Conservation (phyloP, 2,888 invertebrate genomes). For the Mesodorylaimus sp. region DNA sequence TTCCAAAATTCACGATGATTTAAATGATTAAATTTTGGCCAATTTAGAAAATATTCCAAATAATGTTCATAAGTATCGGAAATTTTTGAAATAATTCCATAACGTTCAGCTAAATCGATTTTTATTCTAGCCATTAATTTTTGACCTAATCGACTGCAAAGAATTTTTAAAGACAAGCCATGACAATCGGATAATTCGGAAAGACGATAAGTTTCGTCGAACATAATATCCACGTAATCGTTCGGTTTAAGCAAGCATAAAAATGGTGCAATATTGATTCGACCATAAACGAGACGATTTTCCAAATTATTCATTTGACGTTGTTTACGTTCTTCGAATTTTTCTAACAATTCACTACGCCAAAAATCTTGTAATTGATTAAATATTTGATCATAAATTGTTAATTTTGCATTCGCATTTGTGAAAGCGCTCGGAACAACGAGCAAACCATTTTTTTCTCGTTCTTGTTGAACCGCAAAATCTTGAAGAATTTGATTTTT, state of each 20-base stretch:
- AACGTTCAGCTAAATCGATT: too few relatives aligned
- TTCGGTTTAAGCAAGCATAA: not conserved
- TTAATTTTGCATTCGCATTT: not conserved
- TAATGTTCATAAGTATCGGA: not conserved
- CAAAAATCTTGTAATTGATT: too few relatives aligned
- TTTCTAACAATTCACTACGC: not conserved
- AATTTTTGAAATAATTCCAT: not conserved
- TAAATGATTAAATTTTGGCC: not conserved
- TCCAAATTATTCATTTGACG: too few relatives aligned
- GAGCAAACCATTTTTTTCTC: not conserved
- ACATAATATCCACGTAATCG: slow-evolving; percentile 2
- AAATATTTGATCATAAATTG: not conserved
- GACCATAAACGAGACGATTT: too few relatives aligned
- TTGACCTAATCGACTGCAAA: not conserved
- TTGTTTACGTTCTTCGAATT: not conserved
- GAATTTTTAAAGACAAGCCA: too few relatives aligned
- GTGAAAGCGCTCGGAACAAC: not conserved
- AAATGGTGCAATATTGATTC: too few relatives aligned
- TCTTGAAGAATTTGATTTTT: not conserved
- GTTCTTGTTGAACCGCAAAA: not conserved
- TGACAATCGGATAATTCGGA: not conserved
- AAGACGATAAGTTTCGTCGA: not conserved
- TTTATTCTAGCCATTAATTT: not conserved
- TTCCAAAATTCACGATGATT: slow-evolving; percentile 4
- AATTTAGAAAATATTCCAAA: not conserved